Evolutionary conservation across 2,797 vertebrate species (phyloP).

Genomic region (Thripadectes ignobilis): DNA sequence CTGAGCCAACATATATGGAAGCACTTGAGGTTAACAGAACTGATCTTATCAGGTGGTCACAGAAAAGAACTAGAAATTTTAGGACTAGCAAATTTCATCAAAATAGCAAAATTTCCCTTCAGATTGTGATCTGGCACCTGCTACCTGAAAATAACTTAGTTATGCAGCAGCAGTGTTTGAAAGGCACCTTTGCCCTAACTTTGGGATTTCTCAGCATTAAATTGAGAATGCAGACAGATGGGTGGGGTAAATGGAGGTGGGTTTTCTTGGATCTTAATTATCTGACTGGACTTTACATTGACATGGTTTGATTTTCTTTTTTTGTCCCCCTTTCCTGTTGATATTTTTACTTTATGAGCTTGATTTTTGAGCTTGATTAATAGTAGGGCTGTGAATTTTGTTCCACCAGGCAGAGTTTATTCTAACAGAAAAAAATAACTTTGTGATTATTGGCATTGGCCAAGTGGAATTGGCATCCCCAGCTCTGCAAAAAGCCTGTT

Average conservation of each 20-base stretch:
- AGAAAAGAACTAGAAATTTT: background rate
- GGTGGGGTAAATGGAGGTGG: background rate
- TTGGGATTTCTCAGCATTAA: background rate
- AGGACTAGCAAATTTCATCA: background rate
- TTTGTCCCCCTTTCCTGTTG: fast-evolving
- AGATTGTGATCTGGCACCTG: background rate
- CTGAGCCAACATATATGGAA: background rate
- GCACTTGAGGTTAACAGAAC: background rate
- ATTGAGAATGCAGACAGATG: background rate
- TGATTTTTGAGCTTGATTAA: background rate
- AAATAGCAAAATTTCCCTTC: background rate
- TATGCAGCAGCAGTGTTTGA: background rate
- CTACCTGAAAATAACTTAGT: background rate
- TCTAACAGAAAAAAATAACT: background rate
- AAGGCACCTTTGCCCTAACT: background rate
- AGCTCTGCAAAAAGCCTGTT: background rate
- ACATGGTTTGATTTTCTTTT: too few relatives aligned
- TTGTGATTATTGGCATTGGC: background rate
- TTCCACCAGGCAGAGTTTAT: background rate
- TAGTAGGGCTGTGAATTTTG: background rate
- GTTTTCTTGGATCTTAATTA: background rate
- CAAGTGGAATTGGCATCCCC: background rate
- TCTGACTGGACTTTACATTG: background rate
- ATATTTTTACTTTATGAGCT: background rate
- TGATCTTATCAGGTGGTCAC: background rate